Evolutionary conservation across 2,888 invertebrate species (phyloP).

Genomic region (Strigamia crassipes): DNA sequence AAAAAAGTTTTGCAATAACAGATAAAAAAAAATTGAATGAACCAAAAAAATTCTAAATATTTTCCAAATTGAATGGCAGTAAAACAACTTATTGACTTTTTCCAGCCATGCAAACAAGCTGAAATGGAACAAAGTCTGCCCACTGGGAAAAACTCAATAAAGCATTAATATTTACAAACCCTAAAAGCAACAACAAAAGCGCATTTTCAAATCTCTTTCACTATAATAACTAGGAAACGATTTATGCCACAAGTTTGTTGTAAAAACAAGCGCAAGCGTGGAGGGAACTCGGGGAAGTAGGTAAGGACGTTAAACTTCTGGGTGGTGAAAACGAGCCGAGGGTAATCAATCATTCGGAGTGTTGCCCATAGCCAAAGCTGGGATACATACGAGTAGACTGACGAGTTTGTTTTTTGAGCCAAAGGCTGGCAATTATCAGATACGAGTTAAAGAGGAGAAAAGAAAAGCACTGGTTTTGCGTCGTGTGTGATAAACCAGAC

Average conservation of each 20-base stretch:
- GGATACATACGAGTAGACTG: background rate
- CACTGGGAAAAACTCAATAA: constrained; percentile 2
- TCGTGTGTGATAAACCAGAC: constrained; percentile 7
- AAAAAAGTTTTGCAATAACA: background rate
- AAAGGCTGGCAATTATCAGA: constrained; percentile 19
- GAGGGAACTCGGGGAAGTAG: background rate
- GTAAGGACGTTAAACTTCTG: background rate
- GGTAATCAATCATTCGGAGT: constrained; percentile 12
- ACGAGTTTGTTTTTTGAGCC: background rate
- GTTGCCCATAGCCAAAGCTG: background rate
- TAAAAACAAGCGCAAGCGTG: background rate
- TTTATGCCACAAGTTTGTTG: background rate
- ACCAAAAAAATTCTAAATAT: background rate
- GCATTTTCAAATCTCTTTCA: background rate
- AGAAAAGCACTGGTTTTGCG: background rate
- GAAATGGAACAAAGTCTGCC: background rate
- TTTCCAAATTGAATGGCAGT: background rate
- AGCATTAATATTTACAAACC: background rate
- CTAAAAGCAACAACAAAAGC: background rate
- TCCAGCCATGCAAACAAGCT: background rate
- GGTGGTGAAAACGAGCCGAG: constrained; percentile 4
- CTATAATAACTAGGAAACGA: background rate
- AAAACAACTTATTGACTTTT: background rate
- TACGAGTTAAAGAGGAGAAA: background rate
- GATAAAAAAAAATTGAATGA: too few relatives aligned